Percentiles rank a stretch among this genome's conserved stretches.
phyloP scores from a whole-genome alignment of 2,888 invertebrate genomes.

The Copidosoma aretas region DNA sequence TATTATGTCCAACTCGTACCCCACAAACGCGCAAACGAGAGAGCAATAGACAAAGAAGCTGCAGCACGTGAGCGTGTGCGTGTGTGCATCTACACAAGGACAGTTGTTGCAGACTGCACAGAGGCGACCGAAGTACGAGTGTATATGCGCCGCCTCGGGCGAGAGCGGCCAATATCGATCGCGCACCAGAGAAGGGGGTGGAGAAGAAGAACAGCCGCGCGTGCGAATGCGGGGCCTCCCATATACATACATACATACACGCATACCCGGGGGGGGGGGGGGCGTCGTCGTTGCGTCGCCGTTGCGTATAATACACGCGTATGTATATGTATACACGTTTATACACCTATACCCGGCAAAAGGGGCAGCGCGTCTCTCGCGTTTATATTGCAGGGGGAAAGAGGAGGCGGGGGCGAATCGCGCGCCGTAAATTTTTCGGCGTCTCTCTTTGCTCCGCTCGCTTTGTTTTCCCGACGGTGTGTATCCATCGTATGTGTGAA shows the following conservation, averaged over 20 bases:
- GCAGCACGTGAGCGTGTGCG: not conserved
- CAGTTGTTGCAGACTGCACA: too few species aligned
- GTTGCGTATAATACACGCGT: too few species aligned
- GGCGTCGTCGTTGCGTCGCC: not conserved
- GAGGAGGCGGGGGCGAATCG: not conserved
- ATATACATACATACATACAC: not conserved
- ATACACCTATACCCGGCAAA: too few species aligned
- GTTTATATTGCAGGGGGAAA: not conserved
- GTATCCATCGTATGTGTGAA: too few species aligned
- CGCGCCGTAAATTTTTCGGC: constrained; percentile 31
- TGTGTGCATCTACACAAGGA: too few species aligned
- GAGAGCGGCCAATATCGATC: constrained; percentile 11
- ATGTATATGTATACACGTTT: too few species aligned
- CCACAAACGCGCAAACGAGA: not conserved
- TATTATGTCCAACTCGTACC: too few species aligned
- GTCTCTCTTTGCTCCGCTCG: not conserved
- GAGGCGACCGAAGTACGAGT: too few species aligned
- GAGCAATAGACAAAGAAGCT: constrained; percentile 17
- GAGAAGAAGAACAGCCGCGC: not conserved
- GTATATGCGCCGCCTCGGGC: too few species aligned
- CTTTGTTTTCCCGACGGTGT: constrained; percentile 17
- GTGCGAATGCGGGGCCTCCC: not conserved
- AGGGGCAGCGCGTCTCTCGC: not conserved
- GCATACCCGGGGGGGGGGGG: not conserved
- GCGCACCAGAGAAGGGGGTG: not conserved